Evolutionary conservation across 2,797 vertebrate genomes (phyloP).

Genomic region (Gymnocypris eckloni): DNA sequence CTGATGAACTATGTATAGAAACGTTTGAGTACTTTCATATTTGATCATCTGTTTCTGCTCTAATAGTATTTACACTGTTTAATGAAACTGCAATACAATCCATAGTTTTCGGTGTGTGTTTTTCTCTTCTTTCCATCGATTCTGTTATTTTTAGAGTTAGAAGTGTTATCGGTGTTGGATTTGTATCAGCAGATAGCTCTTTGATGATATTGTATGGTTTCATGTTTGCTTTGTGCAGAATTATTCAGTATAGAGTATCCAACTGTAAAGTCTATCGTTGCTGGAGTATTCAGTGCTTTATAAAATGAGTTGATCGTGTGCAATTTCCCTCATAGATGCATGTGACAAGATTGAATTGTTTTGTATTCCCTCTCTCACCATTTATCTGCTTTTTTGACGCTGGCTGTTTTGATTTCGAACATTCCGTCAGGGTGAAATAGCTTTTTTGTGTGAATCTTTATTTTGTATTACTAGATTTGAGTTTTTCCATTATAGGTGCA

Average conservation of each 20-base stretch:
- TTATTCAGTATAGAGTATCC: conserved; percentile 92
- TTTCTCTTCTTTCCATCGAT: conserved; percentile 79
- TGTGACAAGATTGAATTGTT: conserved; percentile 71
- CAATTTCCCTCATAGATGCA: conserved; percentile 87
- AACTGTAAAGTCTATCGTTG: conserved; percentile 74
- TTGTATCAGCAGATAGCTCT: conserved; percentile 75
- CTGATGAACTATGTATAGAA: conserved; percentile 88
- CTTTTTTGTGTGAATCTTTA: conserved; percentile 69
- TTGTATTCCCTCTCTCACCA: conserved; percentile 74
- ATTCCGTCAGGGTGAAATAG: conserved; percentile 97
- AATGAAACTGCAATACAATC: conserved; percentile 94
- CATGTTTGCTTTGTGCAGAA: conserved; percentile 86
- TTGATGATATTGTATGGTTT: conserved; percentile 81
- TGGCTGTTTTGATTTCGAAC: conserved; percentile 87
- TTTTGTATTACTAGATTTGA: conserved; percentile 63
- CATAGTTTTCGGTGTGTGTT: conserved; percentile 83
- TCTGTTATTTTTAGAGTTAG: conserved; percentile 79
- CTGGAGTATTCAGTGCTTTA: conserved; percentile 92
- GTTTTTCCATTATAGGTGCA: conserved; percentile 70
- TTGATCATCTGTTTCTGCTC: conserved; percentile 91
- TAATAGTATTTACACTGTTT: conserved; percentile 92
- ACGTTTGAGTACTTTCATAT: conserved; percentile 85
- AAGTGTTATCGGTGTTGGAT: conserved; percentile 83
- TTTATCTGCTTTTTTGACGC: conserved; percentile 83
- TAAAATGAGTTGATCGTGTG: conserved; percentile 87